A percentile compares a stretch with the other conserved stretches of the same genome.
Evolutionary conservation across 2,888 invertebrate genomes (phyloP).

Genomic region (Phorcus lineatus): DNA sequence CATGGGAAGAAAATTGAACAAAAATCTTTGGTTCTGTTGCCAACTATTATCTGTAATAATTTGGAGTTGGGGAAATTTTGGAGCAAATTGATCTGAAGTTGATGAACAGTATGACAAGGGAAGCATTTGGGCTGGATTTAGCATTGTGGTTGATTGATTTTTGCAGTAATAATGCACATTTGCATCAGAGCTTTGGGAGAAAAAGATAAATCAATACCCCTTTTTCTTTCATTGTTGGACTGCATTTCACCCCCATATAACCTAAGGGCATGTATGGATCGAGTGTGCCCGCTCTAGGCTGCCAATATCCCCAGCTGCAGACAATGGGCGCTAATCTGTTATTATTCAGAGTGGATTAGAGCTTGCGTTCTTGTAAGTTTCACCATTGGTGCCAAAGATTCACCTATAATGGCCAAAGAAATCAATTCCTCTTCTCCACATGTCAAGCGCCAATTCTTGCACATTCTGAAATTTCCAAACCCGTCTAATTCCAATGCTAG

Average conservation of each 20-base stretch:
- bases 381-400: conserved; percentile 20
- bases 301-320: conserved; percentile 31
- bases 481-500: conserved; percentile 31
- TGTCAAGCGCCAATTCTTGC: conserved; percentile 31
- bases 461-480: conserved; percentile 29
- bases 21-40: conserved; percentile 30
- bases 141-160: conserved; percentile 42
- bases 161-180: conserved; percentile 43
- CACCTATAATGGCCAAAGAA: conserved; percentile 29
- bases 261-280: conserved; percentile 28
- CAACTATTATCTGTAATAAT: conserved; percentile 36
- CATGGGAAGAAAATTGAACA: conserved; percentile 38
- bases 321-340: conserved; percentile 43
- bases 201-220: conserved; percentile 30
- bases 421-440: conserved; percentile 32
- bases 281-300: neutral
- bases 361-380: conserved; percentile 28
- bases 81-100: conserved; percentile 40
- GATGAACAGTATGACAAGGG: conserved; percentile 41
- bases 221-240: conserved; percentile 38
- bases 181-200: conserved; percentile 37
- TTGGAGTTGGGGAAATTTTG: conserved; percentile 36
- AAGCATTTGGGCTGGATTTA: conserved; percentile 37
- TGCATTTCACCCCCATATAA: conserved; percentile 28
- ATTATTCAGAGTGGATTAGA: conserved; percentile 44